Percentiles rank a stretch among this genome's conserved stretches.
Evolutionary conservation across 2,888 invertebrate species (phyloP).

Genomic region (Gastrophysa polygoni): DNA sequence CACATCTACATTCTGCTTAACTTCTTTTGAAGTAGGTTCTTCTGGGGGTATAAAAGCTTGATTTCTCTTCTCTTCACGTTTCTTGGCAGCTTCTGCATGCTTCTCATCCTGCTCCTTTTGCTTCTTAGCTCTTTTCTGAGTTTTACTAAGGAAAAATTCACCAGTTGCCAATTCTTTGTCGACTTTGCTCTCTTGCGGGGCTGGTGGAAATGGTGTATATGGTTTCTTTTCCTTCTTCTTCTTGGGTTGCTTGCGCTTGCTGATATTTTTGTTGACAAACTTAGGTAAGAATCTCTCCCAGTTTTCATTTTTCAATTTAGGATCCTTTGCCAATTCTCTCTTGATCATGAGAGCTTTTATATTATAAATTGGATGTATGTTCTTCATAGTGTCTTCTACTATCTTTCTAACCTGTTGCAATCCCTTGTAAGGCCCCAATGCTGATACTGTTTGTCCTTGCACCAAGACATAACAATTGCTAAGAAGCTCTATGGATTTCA

Average conservation of each 20-base stretch:
- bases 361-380: slow-evolving; percentile 98
- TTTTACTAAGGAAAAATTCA: slow-evolving; percentile 93
- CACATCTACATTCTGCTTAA: slow-evolving; percentile 57
- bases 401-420: slow-evolving; percentile 85
- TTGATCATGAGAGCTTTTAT: slow-evolving; percentile 98
- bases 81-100: slow-evolving; percentile 74
- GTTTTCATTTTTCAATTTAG: slow-evolving; percentile 87
- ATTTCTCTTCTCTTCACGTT: slow-evolving; percentile 76
- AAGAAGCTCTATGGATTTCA: slow-evolving; percentile 94
- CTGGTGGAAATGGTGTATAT: slow-evolving; percentile 98
- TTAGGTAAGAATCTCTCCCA: slow-evolving; percentile 98
- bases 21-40: slow-evolving; percentile 59
- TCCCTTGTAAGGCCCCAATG: slow-evolving; percentile 95
- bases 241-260: slow-evolving; percentile 85
- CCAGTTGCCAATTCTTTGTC: slow-evolving; percentile 94
- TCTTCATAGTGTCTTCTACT: slow-evolving; percentile 97
- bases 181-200: slow-evolving; percentile 90
- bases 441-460: slow-evolving; percentile 96
- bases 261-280: slow-evolving; percentile 86
- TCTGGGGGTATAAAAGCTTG: slow-evolving; percentile 87
- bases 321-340: slow-evolving; percentile 91
- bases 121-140: slow-evolving; percentile 74
- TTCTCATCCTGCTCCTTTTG: slow-evolving; percentile 79
- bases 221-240: slow-evolving; percentile 88
- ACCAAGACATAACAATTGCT: slow-evolving; percentile 96